These are phyloP conservation scores for Platycercus adscitus DNA, from an alignment of 2,113 vertebrate species.

Conservation along the genomic window DNA sequence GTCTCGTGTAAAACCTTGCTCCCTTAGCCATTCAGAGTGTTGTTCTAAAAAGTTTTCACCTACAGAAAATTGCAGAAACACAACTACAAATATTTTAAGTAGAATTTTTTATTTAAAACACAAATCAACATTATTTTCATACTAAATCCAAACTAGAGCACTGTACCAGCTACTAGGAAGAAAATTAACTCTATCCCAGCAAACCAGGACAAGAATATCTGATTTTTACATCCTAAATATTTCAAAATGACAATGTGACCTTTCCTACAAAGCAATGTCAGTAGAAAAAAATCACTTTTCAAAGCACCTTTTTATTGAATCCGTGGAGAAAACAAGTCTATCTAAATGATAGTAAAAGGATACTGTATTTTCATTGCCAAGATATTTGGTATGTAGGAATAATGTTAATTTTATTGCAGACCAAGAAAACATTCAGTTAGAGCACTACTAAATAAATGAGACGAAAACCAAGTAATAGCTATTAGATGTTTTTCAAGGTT, in stretches of 20 bases:
- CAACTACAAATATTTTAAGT: not conserved
- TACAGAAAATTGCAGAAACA: not conserved
- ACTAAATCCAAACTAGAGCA: not conserved
- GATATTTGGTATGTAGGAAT: not conserved
- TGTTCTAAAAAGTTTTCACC: not conserved
- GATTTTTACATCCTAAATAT: not conserved
- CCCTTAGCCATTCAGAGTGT: not conserved
- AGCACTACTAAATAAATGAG: not conserved
- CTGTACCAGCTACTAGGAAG: not conserved
- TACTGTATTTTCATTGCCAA: not conserved
- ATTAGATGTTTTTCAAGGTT: not conserved
- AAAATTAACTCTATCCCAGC: not conserved
- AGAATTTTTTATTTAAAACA: not conserved
- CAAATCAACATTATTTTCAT: not conserved
- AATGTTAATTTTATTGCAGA: not conserved
- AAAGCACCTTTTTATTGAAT: not conserved
- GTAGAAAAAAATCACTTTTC: slow-evolving; percentile 1
- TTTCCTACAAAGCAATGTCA: not conserved
- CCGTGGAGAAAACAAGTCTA: not conserved
- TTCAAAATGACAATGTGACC: not conserved
- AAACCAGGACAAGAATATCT: not conserved
- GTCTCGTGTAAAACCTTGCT: not conserved
- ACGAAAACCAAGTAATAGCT: not conserved
- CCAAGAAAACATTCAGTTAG: not conserved
- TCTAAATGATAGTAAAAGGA: slow-evolving; percentile 1